phyloP scores from a whole-genome alignment of 37 sponge, comb jelly and placozoan species.

The Bolinopsis microptera region DNA sequence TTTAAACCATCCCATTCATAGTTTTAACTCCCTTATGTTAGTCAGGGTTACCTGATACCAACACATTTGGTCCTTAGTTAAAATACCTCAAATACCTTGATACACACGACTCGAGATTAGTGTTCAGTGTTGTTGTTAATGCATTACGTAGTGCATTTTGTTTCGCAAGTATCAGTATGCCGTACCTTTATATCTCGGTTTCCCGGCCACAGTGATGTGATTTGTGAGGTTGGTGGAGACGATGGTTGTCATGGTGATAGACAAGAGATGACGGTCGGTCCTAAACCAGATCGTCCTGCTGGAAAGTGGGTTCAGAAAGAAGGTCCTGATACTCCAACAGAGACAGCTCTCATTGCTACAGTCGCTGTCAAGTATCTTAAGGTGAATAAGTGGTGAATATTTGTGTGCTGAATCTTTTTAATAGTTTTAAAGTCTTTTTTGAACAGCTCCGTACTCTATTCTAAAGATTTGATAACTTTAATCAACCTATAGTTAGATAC shows the following conservation, averaged over 20 bases:
- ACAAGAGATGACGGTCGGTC: background rate
- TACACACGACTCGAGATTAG: no score
- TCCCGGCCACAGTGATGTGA: background rate
- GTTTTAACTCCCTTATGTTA: no score
- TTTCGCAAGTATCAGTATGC: background rate
- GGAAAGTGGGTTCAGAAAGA: background rate
- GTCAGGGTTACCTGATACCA: no score
- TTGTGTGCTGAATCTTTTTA: no score
- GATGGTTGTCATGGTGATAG: background rate
- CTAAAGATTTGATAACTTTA: no score
- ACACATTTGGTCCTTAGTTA: no score
- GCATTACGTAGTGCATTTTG: background rate
- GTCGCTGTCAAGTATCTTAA: slow-evolving; percentile 40
- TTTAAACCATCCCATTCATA: no score
- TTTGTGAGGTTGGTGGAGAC: background rate
- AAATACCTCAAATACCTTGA: background rate
- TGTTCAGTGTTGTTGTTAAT: background rate
- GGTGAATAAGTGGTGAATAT: background rate
- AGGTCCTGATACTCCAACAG: background rate
- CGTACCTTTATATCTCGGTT: background rate
- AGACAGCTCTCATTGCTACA: slow-evolving; percentile 11
- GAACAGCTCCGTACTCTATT: no score
- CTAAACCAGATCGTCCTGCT: background rate
- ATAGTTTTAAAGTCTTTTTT: no score
- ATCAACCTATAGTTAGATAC: no score